Evolutionary conservation across 2,888 invertebrate species (phyloP), one percentile per base, ranked within the genome.

Genomic region (Crocallis elinguaria): DNA sequence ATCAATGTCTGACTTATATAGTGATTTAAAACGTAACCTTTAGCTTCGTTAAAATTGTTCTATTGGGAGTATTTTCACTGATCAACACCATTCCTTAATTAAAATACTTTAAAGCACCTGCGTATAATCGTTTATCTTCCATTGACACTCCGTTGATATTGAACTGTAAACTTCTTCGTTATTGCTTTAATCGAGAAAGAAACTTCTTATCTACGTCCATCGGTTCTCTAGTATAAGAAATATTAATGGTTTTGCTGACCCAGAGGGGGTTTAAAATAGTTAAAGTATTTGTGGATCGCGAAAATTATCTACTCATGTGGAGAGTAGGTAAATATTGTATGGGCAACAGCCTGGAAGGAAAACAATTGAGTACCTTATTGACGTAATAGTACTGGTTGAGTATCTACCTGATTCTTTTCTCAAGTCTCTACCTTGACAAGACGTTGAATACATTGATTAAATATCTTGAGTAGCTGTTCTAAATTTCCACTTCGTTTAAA

Each of bases 41-140:
- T n/a, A n/a, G n/a, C n/a, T n/a, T 16, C 17, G n/a, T 0, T 16
- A 32, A 14, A 21, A 16, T 17, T 14, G 8, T 39, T 9, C 13
- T 14, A 21, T 30, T 42, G 3, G 57, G 39, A 60, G 57, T 27
- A 39, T 39, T 53, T 17, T 14, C 23, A 44, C 46, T 35, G 35
- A 59, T 64, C 49, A 52, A 56, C 49, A 51, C 33, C 53, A 74
- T 66, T 53, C 51, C 43, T 51, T 71, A 68, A 79, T 79, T 77
- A 76, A 77, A 79, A 72, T 75, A 73, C 67, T 71, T 70, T 50
- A 49, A 62, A 69, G 64, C 79, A 79, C 73, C 80, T 79, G 80
- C 71, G 71, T 49, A 38, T 64, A 69, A 75, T 74, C 75, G 64
- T 77, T 77, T 74, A 71, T 77, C 77, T 77, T 64, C 68, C 64